phyloP scores from a whole-genome alignment of 2,113 vertebrate genomes.

The Aspidoscelis tigris region DNA sequence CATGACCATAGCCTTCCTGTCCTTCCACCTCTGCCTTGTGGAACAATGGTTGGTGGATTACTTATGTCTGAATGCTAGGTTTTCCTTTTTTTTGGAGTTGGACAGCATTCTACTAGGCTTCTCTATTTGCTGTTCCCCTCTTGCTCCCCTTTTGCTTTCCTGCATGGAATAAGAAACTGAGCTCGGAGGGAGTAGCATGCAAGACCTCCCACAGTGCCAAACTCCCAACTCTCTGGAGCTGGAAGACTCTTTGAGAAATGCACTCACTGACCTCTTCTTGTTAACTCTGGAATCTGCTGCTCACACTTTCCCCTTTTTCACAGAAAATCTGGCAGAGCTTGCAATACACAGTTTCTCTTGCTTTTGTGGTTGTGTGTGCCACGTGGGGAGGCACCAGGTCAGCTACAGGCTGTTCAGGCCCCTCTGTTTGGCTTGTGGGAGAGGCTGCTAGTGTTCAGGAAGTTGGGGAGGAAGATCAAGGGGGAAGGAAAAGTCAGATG shows the following conservation, averaged over 20 bases:
- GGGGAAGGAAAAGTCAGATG: slow-evolving; percentile 16
- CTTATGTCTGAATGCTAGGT: no score
- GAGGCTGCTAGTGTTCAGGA: slow-evolving; percentile 40
- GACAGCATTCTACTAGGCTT: neutral
- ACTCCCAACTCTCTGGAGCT: neutral
- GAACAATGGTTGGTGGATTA: neutral
- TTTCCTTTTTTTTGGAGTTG: neutral
- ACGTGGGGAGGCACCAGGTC: slow-evolving; percentile 36
- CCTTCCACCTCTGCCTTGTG: no score
- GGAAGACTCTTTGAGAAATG: neutral
- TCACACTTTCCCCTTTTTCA: slow-evolving; percentile 49
- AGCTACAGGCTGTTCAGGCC: neutral
- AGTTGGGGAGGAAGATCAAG: neutral
- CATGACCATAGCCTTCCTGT: neutral
- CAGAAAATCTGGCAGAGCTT: slow-evolving; percentile 1
- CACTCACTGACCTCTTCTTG: slow-evolving; percentile 44
- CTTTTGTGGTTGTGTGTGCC: slow-evolving; percentile 41
- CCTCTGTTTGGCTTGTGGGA: slow-evolving; percentile 59
- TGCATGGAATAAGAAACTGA: neutral
- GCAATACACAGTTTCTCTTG: neutral
- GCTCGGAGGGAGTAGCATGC: neutral
- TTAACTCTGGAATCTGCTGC: slow-evolving; percentile 26
- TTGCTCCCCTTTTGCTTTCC: neutral
- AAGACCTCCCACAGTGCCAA: neutral
- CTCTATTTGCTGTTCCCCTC: neutral